Percentiles rank a stretch among this genome's conserved stretches.
These are phyloP conservation scores for Ptilorrhoa leucosticta DNA, from an alignment of 2,113 vertebrate species.

Conservation along the genomic window DNA sequence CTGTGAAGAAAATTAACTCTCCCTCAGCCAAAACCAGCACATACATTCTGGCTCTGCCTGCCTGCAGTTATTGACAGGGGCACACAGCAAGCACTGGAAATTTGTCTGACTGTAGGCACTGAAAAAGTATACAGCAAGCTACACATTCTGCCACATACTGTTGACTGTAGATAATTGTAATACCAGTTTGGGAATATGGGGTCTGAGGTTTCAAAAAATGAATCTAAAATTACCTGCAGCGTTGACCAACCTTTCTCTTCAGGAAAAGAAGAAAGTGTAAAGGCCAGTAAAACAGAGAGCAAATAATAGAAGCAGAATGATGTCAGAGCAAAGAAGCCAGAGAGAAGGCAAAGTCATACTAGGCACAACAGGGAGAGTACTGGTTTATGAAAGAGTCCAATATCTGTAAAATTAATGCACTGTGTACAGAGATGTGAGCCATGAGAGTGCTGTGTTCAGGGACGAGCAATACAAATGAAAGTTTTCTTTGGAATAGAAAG, in stretches of 20 bases:
- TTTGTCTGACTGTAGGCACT: not conserved
- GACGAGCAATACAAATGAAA: not conserved
- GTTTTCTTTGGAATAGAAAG: not conserved
- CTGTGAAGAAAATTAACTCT: not conserved
- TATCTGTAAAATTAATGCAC: not conserved
- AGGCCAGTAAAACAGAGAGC: not conserved
- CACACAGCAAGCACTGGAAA: not conserved
- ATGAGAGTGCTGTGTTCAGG: not conserved
- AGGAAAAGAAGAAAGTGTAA: not conserved
- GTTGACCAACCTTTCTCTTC: not conserved
- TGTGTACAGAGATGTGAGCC: not conserved
- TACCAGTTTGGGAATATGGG: not conserved
- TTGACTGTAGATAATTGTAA: not conserved
- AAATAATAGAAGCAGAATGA: not conserved
- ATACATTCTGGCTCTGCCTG: not conserved
- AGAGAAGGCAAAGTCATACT: not conserved
- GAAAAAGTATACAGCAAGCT: not conserved
- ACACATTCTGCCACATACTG: not conserved
- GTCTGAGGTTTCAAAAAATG: not conserved
- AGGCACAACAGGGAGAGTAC: not conserved
- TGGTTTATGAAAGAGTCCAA: not conserved
- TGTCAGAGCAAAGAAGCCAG: not conserved
- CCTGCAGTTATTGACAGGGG: not conserved
- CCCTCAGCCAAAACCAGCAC: not conserved
- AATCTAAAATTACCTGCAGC: not conserved